A percentile compares a stretch with the other conserved stretches of the same genome.
phyloP scores from a whole-genome alignment of 2,113 vertebrate genomes.

The Nyctibius bracteatus region DNA sequence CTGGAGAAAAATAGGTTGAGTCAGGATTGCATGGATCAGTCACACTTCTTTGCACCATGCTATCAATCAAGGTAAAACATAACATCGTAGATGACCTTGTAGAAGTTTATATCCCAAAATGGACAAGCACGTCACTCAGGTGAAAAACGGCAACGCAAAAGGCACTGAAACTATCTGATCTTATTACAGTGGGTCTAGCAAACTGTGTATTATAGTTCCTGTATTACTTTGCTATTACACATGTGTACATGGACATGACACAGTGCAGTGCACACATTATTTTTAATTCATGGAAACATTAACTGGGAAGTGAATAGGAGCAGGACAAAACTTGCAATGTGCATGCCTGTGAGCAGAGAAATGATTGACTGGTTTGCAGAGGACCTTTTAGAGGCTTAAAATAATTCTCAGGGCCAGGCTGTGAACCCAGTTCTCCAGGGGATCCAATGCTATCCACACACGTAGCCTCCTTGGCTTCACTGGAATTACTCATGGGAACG shows the following conservation, averaged over 20 bases:
- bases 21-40: not conserved
- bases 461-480: not conserved
- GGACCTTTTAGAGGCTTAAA: not conserved
- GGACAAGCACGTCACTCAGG: constrained; percentile 7
- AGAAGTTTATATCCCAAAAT: constrained; percentile 38
- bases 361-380: not conserved
- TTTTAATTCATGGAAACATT: not conserved
- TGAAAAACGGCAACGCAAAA: constrained; percentile 20
- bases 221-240: not conserved
- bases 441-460: not conserved
- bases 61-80: constrained; percentile 46
- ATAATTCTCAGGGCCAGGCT: not conserved
- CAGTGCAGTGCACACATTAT: not conserved
- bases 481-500: not conserved
- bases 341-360: not conserved
- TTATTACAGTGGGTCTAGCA: not conserved
- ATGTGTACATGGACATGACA: not conserved
- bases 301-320: not conserved
- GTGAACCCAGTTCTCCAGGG: not conserved
- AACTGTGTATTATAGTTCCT: not conserved
- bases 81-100: constrained; percentile 44
- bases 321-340: not conserved
- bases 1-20: not conserved
- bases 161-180: constrained; percentile 14
- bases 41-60: not conserved